Percentiles rank a stretch among this genome's conserved stretches.
These are phyloP conservation scores for Heloderma charlesbogerti DNA, from an alignment of 2,113 vertebrate species.

Conservation along the genomic window DNA sequence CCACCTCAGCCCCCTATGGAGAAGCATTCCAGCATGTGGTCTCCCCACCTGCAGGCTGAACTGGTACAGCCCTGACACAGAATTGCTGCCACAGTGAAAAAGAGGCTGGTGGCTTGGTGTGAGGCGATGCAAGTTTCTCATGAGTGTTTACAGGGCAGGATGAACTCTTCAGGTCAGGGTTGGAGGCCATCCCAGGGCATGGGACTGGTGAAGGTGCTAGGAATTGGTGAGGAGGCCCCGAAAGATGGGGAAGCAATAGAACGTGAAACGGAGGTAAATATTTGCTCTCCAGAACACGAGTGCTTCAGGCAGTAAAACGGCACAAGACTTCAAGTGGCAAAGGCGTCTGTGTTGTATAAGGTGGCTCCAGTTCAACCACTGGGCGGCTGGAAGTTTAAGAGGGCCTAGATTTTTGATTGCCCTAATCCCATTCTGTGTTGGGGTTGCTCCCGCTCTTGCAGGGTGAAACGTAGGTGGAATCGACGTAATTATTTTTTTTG, in stretches of 20 bases:
- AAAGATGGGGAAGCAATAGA: background rate
- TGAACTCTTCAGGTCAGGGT: background rate
- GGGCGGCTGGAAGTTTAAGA: background rate
- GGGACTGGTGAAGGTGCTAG: accelerated
- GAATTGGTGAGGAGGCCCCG: background rate
- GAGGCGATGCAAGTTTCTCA: background rate
- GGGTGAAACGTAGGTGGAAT: background rate
- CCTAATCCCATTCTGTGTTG: too few species aligned
- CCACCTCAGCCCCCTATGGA: too few species aligned
- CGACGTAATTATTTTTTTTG: background rate
- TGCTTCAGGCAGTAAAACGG: background rate
- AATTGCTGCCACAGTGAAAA: background rate
- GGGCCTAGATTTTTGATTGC: background rate
- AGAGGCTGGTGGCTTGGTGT: too few species aligned
- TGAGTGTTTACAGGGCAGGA: background rate
- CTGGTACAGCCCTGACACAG: background rate
- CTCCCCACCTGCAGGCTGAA: background rate
- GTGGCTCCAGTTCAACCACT: background rate
- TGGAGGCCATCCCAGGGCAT: background rate
- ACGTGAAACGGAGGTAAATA: background rate
- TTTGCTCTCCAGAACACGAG: background rate
- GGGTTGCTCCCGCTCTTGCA: background rate
- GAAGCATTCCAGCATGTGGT: background rate
- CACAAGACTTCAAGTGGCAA: background rate
- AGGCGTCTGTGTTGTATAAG: background rate